Conservation (phyloP, 2,888 invertebrate genomes). For the Chymomyza caudatula region DNA sequence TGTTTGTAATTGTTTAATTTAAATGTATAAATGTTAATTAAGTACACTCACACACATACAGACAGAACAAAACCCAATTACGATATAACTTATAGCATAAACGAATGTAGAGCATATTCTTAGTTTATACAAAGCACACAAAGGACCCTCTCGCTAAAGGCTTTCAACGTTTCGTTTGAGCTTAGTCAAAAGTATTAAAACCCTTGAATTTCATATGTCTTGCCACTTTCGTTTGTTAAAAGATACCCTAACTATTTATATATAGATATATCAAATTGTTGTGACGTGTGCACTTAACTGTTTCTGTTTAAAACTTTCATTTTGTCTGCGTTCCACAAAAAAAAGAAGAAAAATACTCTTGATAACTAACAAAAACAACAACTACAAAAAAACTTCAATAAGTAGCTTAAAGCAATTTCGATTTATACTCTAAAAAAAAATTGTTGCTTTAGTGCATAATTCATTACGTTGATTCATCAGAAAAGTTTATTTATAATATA, state of each 20-base stretch:
- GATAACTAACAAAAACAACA: background rate
- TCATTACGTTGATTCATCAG: background rate
- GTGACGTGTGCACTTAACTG: background rate
- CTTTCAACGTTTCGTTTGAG: background rate
- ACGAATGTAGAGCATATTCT: background rate
- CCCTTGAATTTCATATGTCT: background rate
- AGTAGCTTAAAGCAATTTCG: background rate
- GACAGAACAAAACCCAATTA: background rate
- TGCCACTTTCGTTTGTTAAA: background rate
- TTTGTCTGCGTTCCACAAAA: background rate
- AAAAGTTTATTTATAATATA: background rate
- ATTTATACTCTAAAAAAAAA: background rate
- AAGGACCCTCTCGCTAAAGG: background rate
- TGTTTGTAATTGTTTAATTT: constrained; percentile 65
- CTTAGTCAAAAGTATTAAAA: background rate
- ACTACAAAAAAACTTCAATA: background rate
- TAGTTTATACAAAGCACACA: background rate
- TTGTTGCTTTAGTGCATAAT: background rate
- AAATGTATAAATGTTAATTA: constrained; percentile 59
- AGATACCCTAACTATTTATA: background rate
- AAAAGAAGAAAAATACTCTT: too few relatives aligned
- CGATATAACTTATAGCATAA: background rate
- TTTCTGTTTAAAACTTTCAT: background rate
- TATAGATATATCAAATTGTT: background rate
- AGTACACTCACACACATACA: constrained; percentile 14